phyloP scores from a whole-genome alignment of 2,888 invertebrate species.

The Merodon equestris region DNA sequence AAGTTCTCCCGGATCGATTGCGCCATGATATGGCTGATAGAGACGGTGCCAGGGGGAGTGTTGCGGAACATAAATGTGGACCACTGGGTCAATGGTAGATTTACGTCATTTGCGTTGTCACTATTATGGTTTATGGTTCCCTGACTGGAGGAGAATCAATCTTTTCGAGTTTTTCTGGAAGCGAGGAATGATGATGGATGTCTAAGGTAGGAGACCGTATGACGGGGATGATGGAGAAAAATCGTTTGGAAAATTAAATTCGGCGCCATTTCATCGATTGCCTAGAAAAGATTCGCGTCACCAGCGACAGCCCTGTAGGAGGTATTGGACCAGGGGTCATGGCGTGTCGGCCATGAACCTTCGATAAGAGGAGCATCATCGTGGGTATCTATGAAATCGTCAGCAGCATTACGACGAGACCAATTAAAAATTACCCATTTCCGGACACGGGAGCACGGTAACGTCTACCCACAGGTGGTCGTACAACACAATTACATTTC shows the following conservation, averaged over 20 bases:
- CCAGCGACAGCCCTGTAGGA: too few relatives aligned
- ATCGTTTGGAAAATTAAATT: too few relatives aligned
- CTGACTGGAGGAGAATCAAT: constrained; percentile 27
- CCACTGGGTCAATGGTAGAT: constrained; percentile 62
- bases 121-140: constrained; percentile 9
- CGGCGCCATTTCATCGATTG: too few relatives aligned
- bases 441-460: constrained; percentile 7
- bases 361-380: too few relatives aligned
- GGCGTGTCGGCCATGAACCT: too few relatives aligned
- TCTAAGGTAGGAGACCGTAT: too few relatives aligned
- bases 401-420: too few relatives aligned
- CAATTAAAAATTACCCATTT: constrained; percentile 30
- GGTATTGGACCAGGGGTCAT: too few relatives aligned
- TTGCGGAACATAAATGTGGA: constrained; percentile 37
- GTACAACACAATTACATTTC: constrained; percentile 4
- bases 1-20: constrained; percentile 47
- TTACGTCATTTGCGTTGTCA: constrained; percentile 27
- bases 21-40: constrained; percentile 10
- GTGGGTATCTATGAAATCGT: too few relatives aligned
- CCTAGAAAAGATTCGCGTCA: too few relatives aligned
- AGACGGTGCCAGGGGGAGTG: background rate
- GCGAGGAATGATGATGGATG: too few relatives aligned
- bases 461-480: constrained; percentile 20
- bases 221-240: too few relatives aligned
- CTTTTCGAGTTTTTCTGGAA: background rate